Evolutionary conservation across 64 coral and sea anemone genomes (phyloP).

Genomic region (Montipora cactus): DNA sequence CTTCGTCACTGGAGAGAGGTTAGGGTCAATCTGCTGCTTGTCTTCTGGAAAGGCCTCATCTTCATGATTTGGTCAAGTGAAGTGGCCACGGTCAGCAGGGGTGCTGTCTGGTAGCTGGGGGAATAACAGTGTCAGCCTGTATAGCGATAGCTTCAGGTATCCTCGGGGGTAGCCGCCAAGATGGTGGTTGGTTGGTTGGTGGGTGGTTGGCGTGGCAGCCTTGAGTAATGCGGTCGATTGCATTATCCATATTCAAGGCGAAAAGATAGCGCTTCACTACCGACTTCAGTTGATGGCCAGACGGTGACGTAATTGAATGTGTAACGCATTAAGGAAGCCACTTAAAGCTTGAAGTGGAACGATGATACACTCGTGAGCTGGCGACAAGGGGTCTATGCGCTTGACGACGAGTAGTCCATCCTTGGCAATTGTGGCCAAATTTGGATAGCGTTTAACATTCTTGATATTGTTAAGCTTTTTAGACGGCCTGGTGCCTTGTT

Average conservation of each 20-base stretch:
- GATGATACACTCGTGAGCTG: conserved; percentile 20
- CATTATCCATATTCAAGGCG: conserved; percentile 67
- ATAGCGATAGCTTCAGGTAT: no score
- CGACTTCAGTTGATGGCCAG: conserved; percentile 56
- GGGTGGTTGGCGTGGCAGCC: not conserved
- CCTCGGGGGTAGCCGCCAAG: not conserved
- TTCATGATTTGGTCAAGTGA: no score
- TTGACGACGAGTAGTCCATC: conserved; percentile 61
- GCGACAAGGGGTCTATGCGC: conserved; percentile 10
- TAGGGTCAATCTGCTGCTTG: no score
- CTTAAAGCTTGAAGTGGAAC: conserved; percentile 38
- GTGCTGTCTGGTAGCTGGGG: no score
- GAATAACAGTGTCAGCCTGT: no score
- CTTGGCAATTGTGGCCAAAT: conserved; percentile 20
- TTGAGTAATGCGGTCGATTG: conserved; percentile 11
- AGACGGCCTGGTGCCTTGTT: conserved; percentile 39
- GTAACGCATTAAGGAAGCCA: conserved; percentile 41
- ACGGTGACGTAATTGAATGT: conserved; percentile 46
- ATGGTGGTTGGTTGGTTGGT: not conserved
- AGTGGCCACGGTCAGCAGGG: no score
- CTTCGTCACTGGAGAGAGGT: no score
- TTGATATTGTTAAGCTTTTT: conserved; percentile 59
- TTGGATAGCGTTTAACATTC: conserved; percentile 53
- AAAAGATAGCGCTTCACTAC: conserved; percentile 48
- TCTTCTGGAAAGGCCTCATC: no score